Conservation (phyloP, 1,140 invertebrate species). For the fruit fly (Drosophila melanogaster) region Release_6_plus_ISO1_MT NT_033779.5:13358501-13359000, state of each 20-base stretch:
- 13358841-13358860: slow-evolving; percentile 15
- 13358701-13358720: no score
- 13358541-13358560: slow-evolving; percentile 3
- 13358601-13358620: neutral
- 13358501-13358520: slow-evolving; percentile 22
- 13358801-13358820: neutral
- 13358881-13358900: slow-evolving; percentile 51
- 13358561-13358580: neutral
- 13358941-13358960: slow-evolving; percentile 58
- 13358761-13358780: no score
- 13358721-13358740: no score
- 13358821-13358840: neutral
- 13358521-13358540: slow-evolving; percentile 22
- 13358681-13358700: no score
- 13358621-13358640: neutral
- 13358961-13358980: slow-evolving; percentile 36
- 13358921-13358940: slow-evolving; percentile 78
- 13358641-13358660: neutral
- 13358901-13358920: slow-evolving; percentile 72
- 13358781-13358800: no score
- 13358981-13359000: slow-evolving; percentile 42
- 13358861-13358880: slow-evolving; percentile 26
- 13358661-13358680: no score
- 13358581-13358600: neutral
- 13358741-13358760: no score